Base-by-base conservation (phyloP, 35 echinoderm and acorn worm species). In the Lytechinus pictus region DNA sequence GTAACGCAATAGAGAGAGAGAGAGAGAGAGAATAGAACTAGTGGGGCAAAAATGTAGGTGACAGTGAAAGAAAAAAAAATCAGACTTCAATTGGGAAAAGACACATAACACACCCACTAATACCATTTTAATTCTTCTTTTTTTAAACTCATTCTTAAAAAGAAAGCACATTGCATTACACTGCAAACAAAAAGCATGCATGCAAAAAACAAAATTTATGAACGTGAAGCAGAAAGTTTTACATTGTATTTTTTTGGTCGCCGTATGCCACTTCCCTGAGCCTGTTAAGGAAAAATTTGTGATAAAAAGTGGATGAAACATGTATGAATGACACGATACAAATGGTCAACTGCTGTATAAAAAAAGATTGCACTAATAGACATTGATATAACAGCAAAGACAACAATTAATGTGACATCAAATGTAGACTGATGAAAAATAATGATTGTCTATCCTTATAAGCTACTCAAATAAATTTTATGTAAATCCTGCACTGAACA, bases 201-300 rank as follows among this genome's bases (percentile, higher is more conserved):
- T 94, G 52, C 28, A 94, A 66, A n/a, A 27, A 24, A 27, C 16
- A 8, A 94, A 44, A 54, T 28, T 94, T 3, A 66, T 27, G 29
- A 94, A 94, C 29, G 54, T 28, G 54, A 29, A 61, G 19, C 56
- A 61, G 21, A 94, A 44, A 79, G 9, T 94, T 52, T 60, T 97
- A 97, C 97, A 90, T 89, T 97, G 95, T 96, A 97, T 55, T 97
- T 97, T 95, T 96, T 97, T 33, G 95, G 97, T 86, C 94, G 96
- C 52, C 54, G 52, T 28, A 92, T 54, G 44, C 94, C 95, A 86
- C 94, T 94, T 92, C 95, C 97, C 88, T 97, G 94, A 89, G 94
- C 97, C 97, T 97, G 97, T 94, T 92, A 29, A 29, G 94, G 87
- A 56, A 55, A 89, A 52, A 21, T 14, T 52, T 57, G 54, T 89